Base-by-base conservation (phyloP, 2,888 invertebrate genomes). In the Gymnocheta viridis region DNA sequence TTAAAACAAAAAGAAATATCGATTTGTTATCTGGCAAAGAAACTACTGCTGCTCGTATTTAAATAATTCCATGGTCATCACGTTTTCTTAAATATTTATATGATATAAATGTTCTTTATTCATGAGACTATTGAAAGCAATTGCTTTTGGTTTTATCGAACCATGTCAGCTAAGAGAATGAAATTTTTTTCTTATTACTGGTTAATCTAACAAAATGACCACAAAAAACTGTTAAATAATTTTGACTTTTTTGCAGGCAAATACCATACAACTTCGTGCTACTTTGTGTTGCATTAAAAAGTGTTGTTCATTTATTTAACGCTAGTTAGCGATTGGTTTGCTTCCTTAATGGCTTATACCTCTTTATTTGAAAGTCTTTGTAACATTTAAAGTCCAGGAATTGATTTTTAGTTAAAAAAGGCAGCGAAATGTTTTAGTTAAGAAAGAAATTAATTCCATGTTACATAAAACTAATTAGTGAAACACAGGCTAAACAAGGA, bases 391-490 rank as follows among this genome's bases (percentile, higher is more conserved):
- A 22, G 22, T 22, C 22, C 22, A 22, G 49, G 10, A 49, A 9
- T 22, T 22, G 12, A 12, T 49, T 22, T 49, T 22, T 2, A 17
- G 19, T 47, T 19, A 0, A 9, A 47, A 47, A 17, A 47, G n/a
- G 17, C 47, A 19, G 17, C 17, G 6, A 49, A 49, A 49, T 12
- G 12, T 49, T 22, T 1, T 22, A 32, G 7, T 56, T 56, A 32
- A 56, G 6, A 27, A 27, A 2, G 14, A 56, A 56, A 12, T 6
- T 24, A 22, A 56, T 29, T 17, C 17, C 32, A 17, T 56, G 9
- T 56, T 29, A n/a, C 56, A 56, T 56, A n/a, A 51, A 32, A 27
- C 56, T 17, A 56, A 56, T 56, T 32, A 56, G 29, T 54, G n/a
- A 17, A 54, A 29, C 29, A n/a, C 29, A 29, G n/a, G n/a, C 9